Evolutionary conservation across 2,888 invertebrate species (phyloP).

Genomic region (Temnothorax ravouxi): DNA sequence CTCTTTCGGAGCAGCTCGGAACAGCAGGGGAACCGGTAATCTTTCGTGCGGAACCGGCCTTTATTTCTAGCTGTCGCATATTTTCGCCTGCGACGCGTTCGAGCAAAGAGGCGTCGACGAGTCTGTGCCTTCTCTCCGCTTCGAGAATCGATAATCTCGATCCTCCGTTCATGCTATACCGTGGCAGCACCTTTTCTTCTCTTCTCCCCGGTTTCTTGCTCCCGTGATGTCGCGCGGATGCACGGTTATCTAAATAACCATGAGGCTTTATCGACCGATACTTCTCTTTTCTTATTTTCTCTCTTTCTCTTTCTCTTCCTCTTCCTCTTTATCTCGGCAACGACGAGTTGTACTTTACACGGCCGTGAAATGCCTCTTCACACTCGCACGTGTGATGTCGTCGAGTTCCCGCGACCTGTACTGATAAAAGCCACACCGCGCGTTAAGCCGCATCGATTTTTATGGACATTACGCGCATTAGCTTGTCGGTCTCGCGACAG

Average conservation of each 20-base stretch:
- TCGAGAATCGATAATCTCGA: conserved; percentile 72
- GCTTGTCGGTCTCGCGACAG: conserved; percentile 28
- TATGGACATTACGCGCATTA: conserved; percentile 40
- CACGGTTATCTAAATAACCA: conserved; percentile 69
- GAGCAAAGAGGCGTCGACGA: conserved; percentile 38
- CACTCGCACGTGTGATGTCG: conserved; percentile 11
- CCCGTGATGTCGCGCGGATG: conserved; percentile 54
- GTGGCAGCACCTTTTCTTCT: conserved; percentile 16
- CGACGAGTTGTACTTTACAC: conserved; percentile 56
- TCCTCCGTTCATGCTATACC: conserved; percentile 40
- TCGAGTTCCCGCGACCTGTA: conserved; percentile 9
- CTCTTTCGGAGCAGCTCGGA: conserved; percentile 41
- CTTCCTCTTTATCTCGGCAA: conserved; percentile 10
- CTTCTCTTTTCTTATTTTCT: conserved; percentile 22
- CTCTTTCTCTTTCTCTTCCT: neutral
- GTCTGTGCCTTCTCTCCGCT: conserved; percentile 33
- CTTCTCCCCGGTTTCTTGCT: conserved; percentile 14
- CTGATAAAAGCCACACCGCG: conserved; percentile 35
- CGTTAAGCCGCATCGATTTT: conserved; percentile 42
- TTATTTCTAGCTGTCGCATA: conserved; percentile 69
- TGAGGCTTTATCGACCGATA: conserved; percentile 64
- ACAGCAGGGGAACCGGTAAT: conserved; percentile 65
- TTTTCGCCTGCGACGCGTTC: conserved; percentile 59
- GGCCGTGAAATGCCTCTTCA: conserved; percentile 40
- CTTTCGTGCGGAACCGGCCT: conserved; percentile 70